Percentiles rank a stretch among this genome's conserved stretches.
These are phyloP conservation scores for Schizotus pectinicornis DNA, from an alignment of 2,888 invertebrate genomes.

Conservation along the genomic window DNA sequence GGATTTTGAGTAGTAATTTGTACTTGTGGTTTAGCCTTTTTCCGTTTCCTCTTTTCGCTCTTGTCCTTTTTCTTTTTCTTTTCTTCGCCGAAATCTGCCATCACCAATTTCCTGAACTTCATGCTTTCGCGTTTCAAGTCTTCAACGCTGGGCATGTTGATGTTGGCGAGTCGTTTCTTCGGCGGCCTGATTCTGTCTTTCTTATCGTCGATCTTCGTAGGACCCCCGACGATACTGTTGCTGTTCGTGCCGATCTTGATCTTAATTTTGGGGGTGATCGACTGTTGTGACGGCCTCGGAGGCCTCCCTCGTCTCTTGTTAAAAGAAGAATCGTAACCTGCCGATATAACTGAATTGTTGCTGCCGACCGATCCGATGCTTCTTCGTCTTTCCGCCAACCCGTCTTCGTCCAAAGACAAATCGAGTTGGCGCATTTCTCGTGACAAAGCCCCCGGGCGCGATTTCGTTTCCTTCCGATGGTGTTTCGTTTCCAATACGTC, in stretches of 20 bases:
- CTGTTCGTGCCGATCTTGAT: slow-evolving; percentile 82
- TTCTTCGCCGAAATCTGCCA: slow-evolving; percentile 80
- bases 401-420: slow-evolving; percentile 65
- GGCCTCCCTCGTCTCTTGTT: slow-evolving; percentile 57
- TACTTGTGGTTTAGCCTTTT: slow-evolving; percentile 61
- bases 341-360: slow-evolving; percentile 51
- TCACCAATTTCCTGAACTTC: slow-evolving; percentile 83
- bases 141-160: slow-evolving; percentile 75
- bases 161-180: slow-evolving; percentile 75
- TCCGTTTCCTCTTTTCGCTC: slow-evolving; percentile 61
- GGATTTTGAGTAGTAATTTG: slow-evolving; percentile 64
- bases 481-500: slow-evolving; percentile 72
- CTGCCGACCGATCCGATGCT: slow-evolving; percentile 58
- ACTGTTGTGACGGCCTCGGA: slow-evolving; percentile 46
- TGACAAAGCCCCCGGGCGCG: slow-evolving; percentile 60
- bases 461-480: slow-evolving; percentile 64
- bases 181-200: slow-evolving; percentile 72
- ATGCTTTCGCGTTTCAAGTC: slow-evolving; percentile 84
- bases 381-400: slow-evolving; percentile 60
- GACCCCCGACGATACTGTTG: slow-evolving; percentile 60
- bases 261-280: slow-evolving; percentile 72
- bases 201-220: slow-evolving; percentile 58
- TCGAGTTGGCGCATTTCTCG: slow-evolving; percentile 71
- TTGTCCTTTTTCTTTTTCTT: slow-evolving; percentile 60
- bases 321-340: slow-evolving; percentile 38